Evolutionary conservation across 2,888 invertebrate species (phyloP), one percentile per base, ranked within the genome.

Genomic region (Cheilosia pagana): DNA sequence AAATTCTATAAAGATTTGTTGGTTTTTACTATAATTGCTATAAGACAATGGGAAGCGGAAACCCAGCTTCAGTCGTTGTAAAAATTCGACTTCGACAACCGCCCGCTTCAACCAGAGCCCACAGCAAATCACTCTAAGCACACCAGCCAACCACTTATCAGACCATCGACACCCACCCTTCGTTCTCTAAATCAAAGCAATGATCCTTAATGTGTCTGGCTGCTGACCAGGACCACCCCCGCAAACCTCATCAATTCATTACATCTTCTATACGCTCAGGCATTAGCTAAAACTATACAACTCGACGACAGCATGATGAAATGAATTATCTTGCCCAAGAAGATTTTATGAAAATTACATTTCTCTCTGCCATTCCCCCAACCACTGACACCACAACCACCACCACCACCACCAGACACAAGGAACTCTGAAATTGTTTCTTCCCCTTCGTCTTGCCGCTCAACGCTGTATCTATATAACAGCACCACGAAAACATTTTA

Each of bases 281-380:
- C 19, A 78, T 12, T 52, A 62, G 72, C 55, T 23, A 83, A 55
- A 43, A 43, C 14, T 16, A 6, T 48, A 21, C 74, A 62, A 23
- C 63, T 68, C 67, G 65, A 57, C 72, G 72, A 79, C 71, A 76
- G 48, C 35, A 70, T 59, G 78, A 78, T 78, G 70, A 74, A 78
- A 79, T 83, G 53, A 83, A 83, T 83, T 78, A 79, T 79, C 63
- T 52, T 59, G 19, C 41, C 53, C 35, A 35, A 35, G 16, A 55
- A 52, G 57, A 72, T 72, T 72, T 78, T 62, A 67, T 72, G 77
- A 67, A 77, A 77, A 72, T 72, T 77, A 72, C 67, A 81, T 72
- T 82, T 72, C 31, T 10, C 21, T 16, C 39, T 21, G 25, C 23
- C 25, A 19, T 19, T 19, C 28, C 35, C 45, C n/a, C n/a, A 21